These are phyloP conservation scores for Arctia plantaginis DNA, from an alignment of 2,888 invertebrate genomes.

Conservation along the genomic window DNA sequence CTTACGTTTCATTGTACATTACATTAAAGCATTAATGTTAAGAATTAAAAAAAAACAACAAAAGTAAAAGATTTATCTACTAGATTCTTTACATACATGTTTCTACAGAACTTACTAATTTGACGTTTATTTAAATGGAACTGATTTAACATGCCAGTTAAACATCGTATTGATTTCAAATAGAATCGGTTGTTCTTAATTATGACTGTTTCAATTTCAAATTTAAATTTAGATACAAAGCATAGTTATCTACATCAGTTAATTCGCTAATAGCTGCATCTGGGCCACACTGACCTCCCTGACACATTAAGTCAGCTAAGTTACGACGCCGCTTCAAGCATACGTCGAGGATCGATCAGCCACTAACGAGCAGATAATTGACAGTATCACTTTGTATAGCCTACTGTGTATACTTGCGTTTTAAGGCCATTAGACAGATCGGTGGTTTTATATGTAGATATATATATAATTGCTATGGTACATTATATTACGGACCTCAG, in stretches of 20 bases:
- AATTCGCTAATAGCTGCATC: slow-evolving; percentile 49
- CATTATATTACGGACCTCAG: background rate
- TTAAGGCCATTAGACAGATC: slow-evolving; percentile 39
- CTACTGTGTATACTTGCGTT: slow-evolving; percentile 35
- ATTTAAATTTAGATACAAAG: slow-evolving; percentile 33
- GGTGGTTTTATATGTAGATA: slow-evolving; percentile 15
- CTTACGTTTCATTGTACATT: too few relatives aligned
- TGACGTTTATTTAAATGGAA: background rate
- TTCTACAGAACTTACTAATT: background rate
- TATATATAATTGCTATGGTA: background rate
- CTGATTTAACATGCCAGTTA: background rate
- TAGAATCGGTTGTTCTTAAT: background rate
- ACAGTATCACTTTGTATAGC: slow-evolving; percentile 64
- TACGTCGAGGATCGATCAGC: slow-evolving; percentile 70
- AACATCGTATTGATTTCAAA: background rate
- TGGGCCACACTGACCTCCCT: slow-evolving; percentile 53
- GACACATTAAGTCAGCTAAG: slow-evolving; percentile 58
- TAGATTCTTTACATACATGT: background rate
- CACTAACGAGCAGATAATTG: slow-evolving; percentile 80
- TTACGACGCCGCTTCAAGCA: slow-evolving; percentile 62
- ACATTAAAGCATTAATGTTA: too few relatives aligned
- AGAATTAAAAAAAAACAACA: too few relatives aligned
- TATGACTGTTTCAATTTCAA: background rate
- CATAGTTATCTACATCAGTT: slow-evolving; percentile 49
- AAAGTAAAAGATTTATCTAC: too few relatives aligned